Conservation (phyloP, 2,113 vertebrate genomes). For the Condylura cristata region DNA sequence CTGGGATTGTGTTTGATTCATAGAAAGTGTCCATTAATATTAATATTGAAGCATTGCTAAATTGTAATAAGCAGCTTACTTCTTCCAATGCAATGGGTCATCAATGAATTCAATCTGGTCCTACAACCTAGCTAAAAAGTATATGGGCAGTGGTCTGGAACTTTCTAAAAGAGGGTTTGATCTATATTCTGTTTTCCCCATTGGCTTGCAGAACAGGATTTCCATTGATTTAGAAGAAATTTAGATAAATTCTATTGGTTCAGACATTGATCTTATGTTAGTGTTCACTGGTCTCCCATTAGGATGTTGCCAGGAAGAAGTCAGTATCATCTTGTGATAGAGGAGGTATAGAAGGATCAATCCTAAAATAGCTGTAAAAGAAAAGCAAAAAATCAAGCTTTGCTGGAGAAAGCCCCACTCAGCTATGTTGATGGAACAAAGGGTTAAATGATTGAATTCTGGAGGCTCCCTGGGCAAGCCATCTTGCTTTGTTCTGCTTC, state of each 20-base stretch:
- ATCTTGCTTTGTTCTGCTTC: neutral
- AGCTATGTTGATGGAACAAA: neutral
- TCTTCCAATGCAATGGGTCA: neutral
- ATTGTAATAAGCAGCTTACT: neutral
- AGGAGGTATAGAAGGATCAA: neutral
- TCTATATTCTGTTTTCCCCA: conserved; percentile 58
- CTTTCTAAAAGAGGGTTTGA: conserved; percentile 32
- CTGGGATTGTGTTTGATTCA: neutral
- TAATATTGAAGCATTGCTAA: neutral
- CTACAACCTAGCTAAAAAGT: neutral
- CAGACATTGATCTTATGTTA: conserved; percentile 63
- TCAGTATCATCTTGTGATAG: conserved; percentile 29
- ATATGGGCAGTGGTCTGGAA: conserved; percentile 11
- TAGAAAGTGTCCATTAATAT: neutral
- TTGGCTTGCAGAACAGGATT: conserved; percentile 33
- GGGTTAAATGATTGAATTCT: neutral
- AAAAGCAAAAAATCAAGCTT: neutral
- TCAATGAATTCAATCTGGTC: neutral
- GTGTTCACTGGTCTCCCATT: conserved; percentile 54
- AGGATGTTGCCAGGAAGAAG: conserved; percentile 48
- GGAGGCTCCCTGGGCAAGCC: neutral
- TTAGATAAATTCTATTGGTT: conserved; percentile 69
- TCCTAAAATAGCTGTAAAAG: neutral
- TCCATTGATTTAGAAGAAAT: conserved; percentile 64
- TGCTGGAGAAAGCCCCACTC: neutral